A percentile compares a stretch with the other conserved stretches of the same genome.
phyloP scores from a whole-genome alignment of 1,140 invertebrate genomes.

The Triops cancriformis region DNA sequence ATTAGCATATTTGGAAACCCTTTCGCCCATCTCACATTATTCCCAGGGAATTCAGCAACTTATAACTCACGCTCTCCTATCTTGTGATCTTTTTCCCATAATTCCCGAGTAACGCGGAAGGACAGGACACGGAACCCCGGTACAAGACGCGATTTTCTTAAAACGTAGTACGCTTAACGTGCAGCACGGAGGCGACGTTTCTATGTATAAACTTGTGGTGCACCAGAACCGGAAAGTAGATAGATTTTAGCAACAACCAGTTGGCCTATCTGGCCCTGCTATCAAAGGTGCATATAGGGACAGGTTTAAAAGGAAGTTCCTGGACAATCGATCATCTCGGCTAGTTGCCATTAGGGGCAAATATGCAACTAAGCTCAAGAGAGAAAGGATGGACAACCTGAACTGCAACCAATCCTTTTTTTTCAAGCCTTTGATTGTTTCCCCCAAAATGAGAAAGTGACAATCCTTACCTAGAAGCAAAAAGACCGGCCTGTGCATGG shows the following conservation, averaged over 20 bases:
- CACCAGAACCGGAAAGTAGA: background rate
- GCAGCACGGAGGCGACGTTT: background rate
- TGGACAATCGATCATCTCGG: background rate
- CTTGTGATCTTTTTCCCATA: too few relatives aligned
- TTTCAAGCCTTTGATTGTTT: background rate
- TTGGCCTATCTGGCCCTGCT: background rate
- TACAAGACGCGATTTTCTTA: too few relatives aligned
- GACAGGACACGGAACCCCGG: too few relatives aligned
- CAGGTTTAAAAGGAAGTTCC: background rate
- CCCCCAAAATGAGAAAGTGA: background rate
- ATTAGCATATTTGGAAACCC: too few relatives aligned
- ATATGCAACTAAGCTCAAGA: background rate
- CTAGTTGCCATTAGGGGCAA: background rate
- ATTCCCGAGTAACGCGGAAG: too few relatives aligned
- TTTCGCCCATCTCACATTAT: too few relatives aligned
- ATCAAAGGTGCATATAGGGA: background rate
- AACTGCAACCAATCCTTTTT: background rate
- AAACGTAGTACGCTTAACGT: background rate
- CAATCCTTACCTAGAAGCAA: background rate
- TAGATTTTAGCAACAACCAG: background rate
- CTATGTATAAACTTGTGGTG: background rate
- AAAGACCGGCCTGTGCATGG: background rate
- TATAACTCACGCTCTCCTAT: too few relatives aligned
- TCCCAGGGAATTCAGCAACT: too few relatives aligned
- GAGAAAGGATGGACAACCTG: background rate